A percentile compares a stretch with the other conserved stretches of the same genome.
Conservation (phyloP, 1,140 invertebrate genomes). For the Macrosteles quadrilineatus region DNA sequence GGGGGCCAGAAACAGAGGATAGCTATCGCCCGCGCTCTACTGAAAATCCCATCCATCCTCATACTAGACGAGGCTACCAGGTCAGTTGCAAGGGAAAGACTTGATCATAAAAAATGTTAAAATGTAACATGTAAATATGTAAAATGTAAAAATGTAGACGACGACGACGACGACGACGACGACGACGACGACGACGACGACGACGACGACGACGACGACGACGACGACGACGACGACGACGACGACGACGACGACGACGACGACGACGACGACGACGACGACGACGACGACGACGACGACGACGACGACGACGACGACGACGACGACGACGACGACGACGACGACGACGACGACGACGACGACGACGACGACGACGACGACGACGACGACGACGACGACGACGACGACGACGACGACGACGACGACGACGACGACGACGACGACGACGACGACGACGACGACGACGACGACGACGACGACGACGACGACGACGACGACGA, state of each 20-base stretch:
- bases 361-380: conserved; percentile 15
- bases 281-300: conserved; percentile 6
- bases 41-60: too few species aligned
- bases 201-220: not conserved
- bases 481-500: not conserved
- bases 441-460: conserved; percentile 2
- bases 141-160: too few species aligned
- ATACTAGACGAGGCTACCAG: too few species aligned
- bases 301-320: conserved; percentile 13
- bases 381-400: not conserved
- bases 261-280: not conserved
- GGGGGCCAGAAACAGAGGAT: too few species aligned
- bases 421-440: conserved; percentile 9
- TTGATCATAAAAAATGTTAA: too few species aligned
- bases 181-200: conserved; percentile 9
- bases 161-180: too few species aligned
- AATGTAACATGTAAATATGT: too few species aligned
- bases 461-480: conserved; percentile 22
- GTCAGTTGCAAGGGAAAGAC: too few species aligned
- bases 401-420: conserved; percentile 26
- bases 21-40: too few species aligned
- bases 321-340: conserved; percentile 16
- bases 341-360: conserved; percentile 8
- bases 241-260: conserved; percentile 12
- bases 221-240: conserved; percentile 1